Base-by-base conservation (phyloP, 2,888 invertebrate genomes). In the Cenopis cana region DNA sequence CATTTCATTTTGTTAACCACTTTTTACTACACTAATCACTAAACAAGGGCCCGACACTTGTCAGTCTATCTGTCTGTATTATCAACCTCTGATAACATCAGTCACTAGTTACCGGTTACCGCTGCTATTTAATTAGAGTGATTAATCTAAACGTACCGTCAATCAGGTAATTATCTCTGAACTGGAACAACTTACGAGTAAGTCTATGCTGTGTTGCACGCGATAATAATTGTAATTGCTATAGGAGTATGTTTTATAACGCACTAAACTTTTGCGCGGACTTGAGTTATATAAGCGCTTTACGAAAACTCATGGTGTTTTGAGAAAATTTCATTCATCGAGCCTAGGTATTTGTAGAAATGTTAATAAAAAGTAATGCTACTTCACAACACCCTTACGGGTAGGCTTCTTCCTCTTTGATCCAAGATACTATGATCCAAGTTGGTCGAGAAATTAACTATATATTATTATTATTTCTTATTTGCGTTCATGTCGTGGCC, bases 31-130 rank as follows among this genome's bases (percentile, higher is more conserved):
- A 49, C 17, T 49, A 9, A 59, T 57, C 57, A 38, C 46, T 2
- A 60, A 60, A n/a, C 29, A 49, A 49, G 29, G 17, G 18, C 2
- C 24, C 24, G 57, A 57, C 60, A 49, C n/a, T 49, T 60, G 60
- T 49, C 49, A 0, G 12, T 57, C 41, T n/a, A 24, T 60, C 29
- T 49, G 17, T 60, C 46, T 41, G 6, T 20, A 0, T 60, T n/a
- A 60, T 60, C 59, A 8, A 10, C 17, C 1, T 9, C 24, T 18
- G 59, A 61, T 61, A 61, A n/a, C 61, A 61, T 61, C 61, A 61
- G 49, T 49, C 61, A 61, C 29, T 61, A 2, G 46, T 18, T 12
- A 36, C 56, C n/a, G 24, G 60, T 61, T 49, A 46, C 60, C 49
- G 60, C 17, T n/a, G 5, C 5, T 46, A 61, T 46, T 61, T 61